Evolutionary conservation across 23 tunicate genomes (phyloP).

Genomic region (Oikopleura dioica): DNA sequence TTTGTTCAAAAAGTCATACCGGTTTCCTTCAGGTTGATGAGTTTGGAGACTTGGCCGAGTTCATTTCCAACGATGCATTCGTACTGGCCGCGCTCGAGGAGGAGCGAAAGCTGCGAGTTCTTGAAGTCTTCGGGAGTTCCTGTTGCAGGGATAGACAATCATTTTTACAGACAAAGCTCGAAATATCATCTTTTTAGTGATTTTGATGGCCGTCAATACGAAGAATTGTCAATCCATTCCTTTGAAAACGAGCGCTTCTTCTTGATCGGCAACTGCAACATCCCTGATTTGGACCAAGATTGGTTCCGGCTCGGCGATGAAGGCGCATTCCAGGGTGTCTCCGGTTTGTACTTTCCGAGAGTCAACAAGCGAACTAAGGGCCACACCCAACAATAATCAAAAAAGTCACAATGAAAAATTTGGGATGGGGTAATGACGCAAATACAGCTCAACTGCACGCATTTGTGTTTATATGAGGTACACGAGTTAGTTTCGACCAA

Average conservation of each 20-base stretch:
- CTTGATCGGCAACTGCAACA: neutral
- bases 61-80: slow-evolving; percentile 1
- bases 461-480: too few species aligned
- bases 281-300: neutral
- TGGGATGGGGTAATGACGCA: too few species aligned
- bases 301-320: neutral
- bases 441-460: too few species aligned
- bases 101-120: too few species aligned
- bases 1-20: too few species aligned
- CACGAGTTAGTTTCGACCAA: too few species aligned
- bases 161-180: slow-evolving; percentile 8
- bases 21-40: too few species aligned
- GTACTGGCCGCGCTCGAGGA: neutral
- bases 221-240: neutral
- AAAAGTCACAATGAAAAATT: neutral
- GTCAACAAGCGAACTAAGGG: neutral
- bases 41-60: neutral
- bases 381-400: neutral
- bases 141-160: too few species aligned
- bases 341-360: neutral
- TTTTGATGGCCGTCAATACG: neutral
- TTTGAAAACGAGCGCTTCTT: neutral
- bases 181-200: too few species aligned
- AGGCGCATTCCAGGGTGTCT: slow-evolving; percentile 1
- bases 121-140: too few species aligned